Evolutionary conservation across 1,140 invertebrate species (phyloP).

Genomic region (Drosophila seguyi): DNA sequence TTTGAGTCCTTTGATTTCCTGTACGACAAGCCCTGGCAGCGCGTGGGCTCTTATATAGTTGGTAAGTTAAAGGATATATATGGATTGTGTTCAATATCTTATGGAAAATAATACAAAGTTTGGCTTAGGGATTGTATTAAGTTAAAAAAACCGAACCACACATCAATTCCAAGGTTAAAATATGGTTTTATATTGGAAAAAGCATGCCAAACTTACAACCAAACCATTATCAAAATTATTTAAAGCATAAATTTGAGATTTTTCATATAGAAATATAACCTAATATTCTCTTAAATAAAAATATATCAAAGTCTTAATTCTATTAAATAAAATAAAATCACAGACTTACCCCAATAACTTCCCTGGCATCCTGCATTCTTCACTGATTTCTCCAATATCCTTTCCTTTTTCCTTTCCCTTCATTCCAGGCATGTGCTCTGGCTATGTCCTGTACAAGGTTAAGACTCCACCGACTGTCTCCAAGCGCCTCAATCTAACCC

Average conservation of each 20-base stretch:
- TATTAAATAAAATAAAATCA: too few relatives aligned
- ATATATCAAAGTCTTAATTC: too few relatives aligned
- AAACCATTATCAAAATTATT: too few relatives aligned
- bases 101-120: neutral
- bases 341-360: neutral
- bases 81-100: neutral
- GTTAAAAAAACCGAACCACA: too few relatives aligned
- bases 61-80: slow-evolving; percentile 85
- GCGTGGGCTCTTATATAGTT: slow-evolving; percentile 92
- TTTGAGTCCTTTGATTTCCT: slow-evolving; percentile 93
- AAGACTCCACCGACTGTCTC: slow-evolving; percentile 89
- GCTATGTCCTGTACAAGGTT: slow-evolving; percentile 90
- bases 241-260: too few relatives aligned
- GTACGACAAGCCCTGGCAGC: slow-evolving; percentile 94
- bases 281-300: too few relatives aligned
- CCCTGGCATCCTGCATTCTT: neutral
- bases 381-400: neutral
- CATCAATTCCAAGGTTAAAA: too few relatives aligned
- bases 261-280: too few relatives aligned
- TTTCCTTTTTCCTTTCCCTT: neutral
- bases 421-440: slow-evolving; percentile 89
- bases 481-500: slow-evolving; percentile 86
- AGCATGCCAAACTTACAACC: too few relatives aligned
- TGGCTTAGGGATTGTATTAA: too few relatives aligned
- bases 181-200: too few relatives aligned